Conservation (phyloP, 1,140 invertebrate genomes). For the Eumaeus atala region DNA sequence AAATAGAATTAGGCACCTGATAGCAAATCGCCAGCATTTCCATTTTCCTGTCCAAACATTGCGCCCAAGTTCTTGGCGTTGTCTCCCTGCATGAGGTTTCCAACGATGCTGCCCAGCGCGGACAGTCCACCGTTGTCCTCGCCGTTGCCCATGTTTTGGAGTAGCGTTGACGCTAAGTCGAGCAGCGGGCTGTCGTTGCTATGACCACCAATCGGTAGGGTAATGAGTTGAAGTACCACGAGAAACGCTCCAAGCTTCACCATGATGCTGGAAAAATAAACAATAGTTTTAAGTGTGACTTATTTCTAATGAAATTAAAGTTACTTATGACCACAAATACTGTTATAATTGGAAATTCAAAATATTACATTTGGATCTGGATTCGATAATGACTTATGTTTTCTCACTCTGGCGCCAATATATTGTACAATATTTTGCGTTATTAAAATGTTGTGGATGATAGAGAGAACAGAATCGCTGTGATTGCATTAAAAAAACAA, state of each 20-base stretch:
- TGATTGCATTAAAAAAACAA: too few relatives aligned
- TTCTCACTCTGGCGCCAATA: too few relatives aligned
- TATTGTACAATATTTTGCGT: too few relatives aligned
- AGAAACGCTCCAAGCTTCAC: conserved; percentile 33
- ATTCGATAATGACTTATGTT: too few relatives aligned
- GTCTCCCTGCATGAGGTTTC: conserved; percentile 75
- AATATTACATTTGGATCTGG: too few relatives aligned
- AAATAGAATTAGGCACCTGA: too few relatives aligned
- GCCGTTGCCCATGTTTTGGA: conserved; percentile 72
- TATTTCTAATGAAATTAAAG: too few relatives aligned
- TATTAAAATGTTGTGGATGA: too few relatives aligned
- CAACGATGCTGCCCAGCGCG: conserved; percentile 71
- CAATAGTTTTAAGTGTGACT: background rate
- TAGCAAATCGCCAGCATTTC: conserved; percentile 49
- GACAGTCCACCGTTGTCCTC: conserved; percentile 58
- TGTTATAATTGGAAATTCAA: too few relatives aligned
- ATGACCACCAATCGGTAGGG: conserved; percentile 33
- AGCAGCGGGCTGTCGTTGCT: conserved; percentile 68
- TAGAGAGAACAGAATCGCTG: too few relatives aligned
- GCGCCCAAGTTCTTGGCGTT: conserved; percentile 61
- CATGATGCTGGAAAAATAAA: conserved; percentile 42
- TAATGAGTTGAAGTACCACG: conserved; percentile 34
- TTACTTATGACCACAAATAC: too few relatives aligned
- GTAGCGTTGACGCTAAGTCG: conserved; percentile 74
- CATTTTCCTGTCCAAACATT: conserved; percentile 46